phyloP scores from a whole-genome alignment of 30 jellyfish, hydroid and myxozoan species.

The Rhopilema esculentum region DNA sequence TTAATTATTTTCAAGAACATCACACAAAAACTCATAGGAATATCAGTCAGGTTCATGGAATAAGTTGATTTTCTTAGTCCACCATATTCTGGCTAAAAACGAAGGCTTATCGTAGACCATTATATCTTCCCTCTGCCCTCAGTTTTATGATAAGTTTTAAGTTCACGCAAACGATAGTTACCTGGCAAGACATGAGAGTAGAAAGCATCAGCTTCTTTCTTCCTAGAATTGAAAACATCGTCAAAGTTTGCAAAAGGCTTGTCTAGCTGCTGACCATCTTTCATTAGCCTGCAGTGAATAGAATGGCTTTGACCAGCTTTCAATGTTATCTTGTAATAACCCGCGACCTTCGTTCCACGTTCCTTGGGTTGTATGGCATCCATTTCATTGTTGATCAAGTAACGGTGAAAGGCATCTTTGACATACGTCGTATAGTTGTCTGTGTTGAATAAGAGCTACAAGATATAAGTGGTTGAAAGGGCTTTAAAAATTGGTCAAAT shows the following conservation, averaged over 20 bases:
- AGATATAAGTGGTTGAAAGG: neutral
- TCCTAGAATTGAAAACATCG: constrained; percentile 62
- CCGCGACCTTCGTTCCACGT: constrained; percentile 94
- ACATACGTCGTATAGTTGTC: constrained; percentile 79
- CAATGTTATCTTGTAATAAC: constrained; percentile 62
- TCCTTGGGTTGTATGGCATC: constrained; percentile 83
- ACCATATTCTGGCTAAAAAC: too few species aligned
- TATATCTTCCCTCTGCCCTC: too few species aligned
- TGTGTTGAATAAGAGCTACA: constrained; percentile 66
- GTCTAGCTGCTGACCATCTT: constrained; percentile 43
- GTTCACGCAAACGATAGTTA: constrained; percentile 20
- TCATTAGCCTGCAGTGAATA: constrained; percentile 57
- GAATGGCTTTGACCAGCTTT: constrained; percentile 65
- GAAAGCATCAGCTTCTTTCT: constrained; percentile 80
- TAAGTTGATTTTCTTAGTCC: too few species aligned
- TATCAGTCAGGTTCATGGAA: too few species aligned
- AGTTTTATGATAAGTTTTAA: neutral
- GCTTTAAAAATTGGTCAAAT: too few species aligned
- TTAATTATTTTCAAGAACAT: too few species aligned
- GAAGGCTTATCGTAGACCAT: too few species aligned
- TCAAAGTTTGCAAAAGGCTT: constrained; percentile 58
- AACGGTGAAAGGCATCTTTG: constrained; percentile 95
- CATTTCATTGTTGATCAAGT: constrained; percentile 73
- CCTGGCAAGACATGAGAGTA: constrained; percentile 79
- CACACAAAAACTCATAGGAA: too few species aligned